A percentile compares a stretch with the other conserved stretches of the same genome.
phyloP scores from a whole-genome alignment of 2,888 invertebrate species.

The Micropterix aruncella region DNA sequence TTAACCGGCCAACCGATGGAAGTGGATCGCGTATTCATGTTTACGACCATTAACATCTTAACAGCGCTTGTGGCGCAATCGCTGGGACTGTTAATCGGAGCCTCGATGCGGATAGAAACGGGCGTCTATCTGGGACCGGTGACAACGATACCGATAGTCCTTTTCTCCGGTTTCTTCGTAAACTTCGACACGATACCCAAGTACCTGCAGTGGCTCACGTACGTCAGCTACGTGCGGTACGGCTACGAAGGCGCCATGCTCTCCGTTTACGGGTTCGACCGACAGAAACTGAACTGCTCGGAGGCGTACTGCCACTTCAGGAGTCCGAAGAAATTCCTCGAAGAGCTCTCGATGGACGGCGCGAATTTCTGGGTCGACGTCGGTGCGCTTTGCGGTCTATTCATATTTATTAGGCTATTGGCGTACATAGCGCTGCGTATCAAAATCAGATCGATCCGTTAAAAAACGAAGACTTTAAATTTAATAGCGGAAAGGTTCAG shows the following conservation, averaged over 20 bases:
- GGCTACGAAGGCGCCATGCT: conserved; percentile 89
- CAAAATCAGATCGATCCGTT: conserved; percentile 50
- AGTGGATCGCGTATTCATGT: conserved; percentile 66
- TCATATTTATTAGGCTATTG: conserved; percentile 61
- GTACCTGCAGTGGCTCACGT: conserved; percentile 81
- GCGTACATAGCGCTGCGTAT: conserved; percentile 75
- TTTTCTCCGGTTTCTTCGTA: conserved; percentile 92
- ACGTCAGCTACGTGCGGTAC: conserved; percentile 81
- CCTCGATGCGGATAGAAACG: conserved; percentile 76
- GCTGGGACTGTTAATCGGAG: conserved; percentile 82
- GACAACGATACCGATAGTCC: conserved; percentile 77
- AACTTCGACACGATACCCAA: conserved; percentile 82
- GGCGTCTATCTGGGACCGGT: conserved; percentile 75
- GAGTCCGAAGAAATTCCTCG: conserved; percentile 67
- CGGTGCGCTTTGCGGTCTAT: conserved; percentile 65
- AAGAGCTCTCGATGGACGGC: conserved; percentile 72
- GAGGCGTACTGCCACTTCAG: conserved; percentile 74
- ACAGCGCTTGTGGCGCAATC: conserved; percentile 89
- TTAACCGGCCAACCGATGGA: conserved; percentile 94
- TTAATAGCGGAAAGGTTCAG: too few relatives aligned
- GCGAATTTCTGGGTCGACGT: conserved; percentile 74
- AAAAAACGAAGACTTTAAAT: too few relatives aligned
- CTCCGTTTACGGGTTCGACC: conserved; percentile 77
- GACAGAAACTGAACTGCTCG: conserved; percentile 70
- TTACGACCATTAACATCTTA: conserved; percentile 56